Percentiles rank a stretch among this genome's conserved stretches.
Conservation (phyloP, 2,113 vertebrate genomes). For the Nymphicus hollandicus region DNA sequence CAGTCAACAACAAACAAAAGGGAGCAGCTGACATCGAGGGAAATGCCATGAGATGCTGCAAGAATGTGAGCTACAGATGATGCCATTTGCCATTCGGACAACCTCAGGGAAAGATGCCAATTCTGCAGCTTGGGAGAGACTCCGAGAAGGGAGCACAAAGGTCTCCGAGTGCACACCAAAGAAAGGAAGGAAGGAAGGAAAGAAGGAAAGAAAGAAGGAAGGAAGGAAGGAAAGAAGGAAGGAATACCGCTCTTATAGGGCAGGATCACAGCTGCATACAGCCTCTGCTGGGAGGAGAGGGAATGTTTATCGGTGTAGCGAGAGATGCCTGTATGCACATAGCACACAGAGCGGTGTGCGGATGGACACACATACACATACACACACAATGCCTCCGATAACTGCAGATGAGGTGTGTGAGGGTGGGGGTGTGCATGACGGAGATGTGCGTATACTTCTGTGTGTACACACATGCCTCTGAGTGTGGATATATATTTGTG, state of each 20-base stretch:
- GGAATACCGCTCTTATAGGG: slow-evolving; percentile 22
- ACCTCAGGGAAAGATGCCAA: slow-evolving; percentile 70
- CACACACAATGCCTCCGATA: neutral
- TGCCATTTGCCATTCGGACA: slow-evolving; percentile 71
- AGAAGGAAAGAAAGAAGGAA: neutral
- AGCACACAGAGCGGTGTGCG: neutral
- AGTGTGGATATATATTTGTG: neutral
- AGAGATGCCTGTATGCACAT: slow-evolving; percentile 49
- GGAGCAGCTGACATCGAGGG: slow-evolving; percentile 67
- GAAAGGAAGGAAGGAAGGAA: slow-evolving; percentile 46
- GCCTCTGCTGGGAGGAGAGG: slow-evolving; percentile 74
- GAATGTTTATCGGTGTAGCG: slow-evolving; percentile 44
- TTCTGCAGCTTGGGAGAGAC: slow-evolving; percentile 54
- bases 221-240: slow-evolving; percentile 46
- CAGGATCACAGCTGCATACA: slow-evolving; percentile 60
- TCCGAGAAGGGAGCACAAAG: slow-evolving; percentile 28
- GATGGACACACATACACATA: slow-evolving; percentile 18
- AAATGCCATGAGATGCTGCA: slow-evolving; percentile 69
- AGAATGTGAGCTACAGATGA: slow-evolving; percentile 57
- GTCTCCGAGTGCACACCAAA: slow-evolving; percentile 36
- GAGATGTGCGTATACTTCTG: neutral
- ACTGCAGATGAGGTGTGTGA: neutral
- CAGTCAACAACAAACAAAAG: slow-evolving; percentile 80
- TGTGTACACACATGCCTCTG: neutral
- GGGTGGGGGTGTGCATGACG: neutral